Evolutionary conservation across 2,797 vertebrate genomes (phyloP), one percentile per base, ranked within the genome.

Genomic region (Poecilia picta): DNA sequence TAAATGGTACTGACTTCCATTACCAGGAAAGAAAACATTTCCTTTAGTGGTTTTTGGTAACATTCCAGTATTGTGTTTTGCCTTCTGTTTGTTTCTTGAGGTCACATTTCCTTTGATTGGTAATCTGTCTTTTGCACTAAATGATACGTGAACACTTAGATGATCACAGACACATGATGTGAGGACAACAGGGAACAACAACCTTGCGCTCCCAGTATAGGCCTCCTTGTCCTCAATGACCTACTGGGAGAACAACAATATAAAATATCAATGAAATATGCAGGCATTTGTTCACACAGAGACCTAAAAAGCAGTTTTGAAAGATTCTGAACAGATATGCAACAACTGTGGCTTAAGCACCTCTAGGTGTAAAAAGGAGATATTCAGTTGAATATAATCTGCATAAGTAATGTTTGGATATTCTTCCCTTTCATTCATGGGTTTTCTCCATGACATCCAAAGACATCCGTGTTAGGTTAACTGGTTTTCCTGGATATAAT

Each of bases 51-150:
- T 16, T 75, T 49, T 72, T 76, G 70, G 46, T 74, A 49, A n/a
- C 68, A 46, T 62, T 53, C 31, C 20, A 62, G 36, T 33, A 2
- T 0, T 25, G 68, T 41, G 31, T 51, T 53, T 75, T 64, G 77
- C 80, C 80, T 76, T 53, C 49, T 31, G 33, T 77, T 33, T 62
- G 74, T 5, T n/a, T 25, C 43, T 71, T 80, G 62, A 84, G 64
- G 68, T 83, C 76, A 74, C 28, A 53, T 86, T 89, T 85, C 76
- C 53, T 71, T 57, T 80, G 43, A 89, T 53, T 57, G 64, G 33
- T 81, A 90, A 81, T 88, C 88, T 88, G 76, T 77, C 83, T 76
- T 57, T 36, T 77, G 51, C 0, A 0, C 80, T 77, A 5, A 0
- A 47, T 68, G 62, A 23, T 74, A 53, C n/a, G 7, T 33, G 55